A percentile compares a stretch with the other conserved stretches of the same genome.
Conservation (phyloP, 2,797 vertebrate genomes). For the Pipistrellus pygmaeus region DNA sequence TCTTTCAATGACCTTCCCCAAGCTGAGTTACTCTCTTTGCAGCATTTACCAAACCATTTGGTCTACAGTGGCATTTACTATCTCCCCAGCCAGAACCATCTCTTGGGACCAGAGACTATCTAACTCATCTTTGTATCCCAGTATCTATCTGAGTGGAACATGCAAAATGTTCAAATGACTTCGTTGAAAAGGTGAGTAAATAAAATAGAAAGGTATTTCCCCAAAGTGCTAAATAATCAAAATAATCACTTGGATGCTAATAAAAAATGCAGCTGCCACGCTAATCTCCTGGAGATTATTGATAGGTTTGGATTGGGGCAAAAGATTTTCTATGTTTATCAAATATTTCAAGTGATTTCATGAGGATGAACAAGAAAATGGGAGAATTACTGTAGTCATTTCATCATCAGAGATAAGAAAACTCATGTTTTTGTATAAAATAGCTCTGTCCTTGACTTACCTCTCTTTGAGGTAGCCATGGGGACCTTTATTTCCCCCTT, state of each 20-base stretch:
- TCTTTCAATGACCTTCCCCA: neutral
- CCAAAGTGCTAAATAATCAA: neutral
- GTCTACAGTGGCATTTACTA: neutral
- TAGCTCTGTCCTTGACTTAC: neutral
- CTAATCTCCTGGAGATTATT: slow-evolving; percentile 1
- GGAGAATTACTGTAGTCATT: slow-evolving; percentile 26
- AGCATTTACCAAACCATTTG: neutral
- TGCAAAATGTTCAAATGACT: neutral
- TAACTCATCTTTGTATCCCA: neutral
- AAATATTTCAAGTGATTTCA: slow-evolving; percentile 13
- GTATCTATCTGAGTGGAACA: neutral
- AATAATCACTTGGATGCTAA: neutral
- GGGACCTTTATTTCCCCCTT: neutral
- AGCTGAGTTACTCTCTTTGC: neutral
- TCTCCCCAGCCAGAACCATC: neutral
- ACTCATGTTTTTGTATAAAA: slow-evolving; percentile 13
- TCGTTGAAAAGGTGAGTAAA: slow-evolving; percentile 1
- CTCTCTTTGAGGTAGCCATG: neutral
- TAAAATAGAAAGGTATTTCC: neutral
- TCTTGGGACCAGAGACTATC: neutral
- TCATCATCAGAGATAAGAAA: slow-evolving; percentile 5
- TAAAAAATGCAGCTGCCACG: slow-evolving; percentile 19
- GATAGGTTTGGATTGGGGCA: neutral
- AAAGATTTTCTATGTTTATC: slow-evolving; percentile 25
- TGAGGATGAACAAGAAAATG: neutral